phyloP scores from a whole-genome alignment of 2,113 vertebrate genomes.

The Odontesthes bonariensis region DNA sequence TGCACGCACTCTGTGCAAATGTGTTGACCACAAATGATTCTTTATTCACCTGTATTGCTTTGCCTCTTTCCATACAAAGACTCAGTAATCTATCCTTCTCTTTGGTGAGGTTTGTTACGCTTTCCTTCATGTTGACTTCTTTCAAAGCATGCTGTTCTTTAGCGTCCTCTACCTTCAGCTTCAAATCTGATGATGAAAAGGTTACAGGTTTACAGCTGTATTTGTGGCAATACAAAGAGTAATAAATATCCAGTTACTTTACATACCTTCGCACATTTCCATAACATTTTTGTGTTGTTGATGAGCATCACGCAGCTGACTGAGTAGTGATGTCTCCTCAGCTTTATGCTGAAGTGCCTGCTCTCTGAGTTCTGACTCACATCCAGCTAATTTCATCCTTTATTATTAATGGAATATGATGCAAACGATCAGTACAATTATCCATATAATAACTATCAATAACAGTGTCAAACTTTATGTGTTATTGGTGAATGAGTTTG shows the following conservation, averaged over 20 bases:
- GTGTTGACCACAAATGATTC: background rate
- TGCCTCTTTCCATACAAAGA: conserved; percentile 71
- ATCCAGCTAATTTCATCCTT: conserved; percentile 72
- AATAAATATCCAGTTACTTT: background rate
- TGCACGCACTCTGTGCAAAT: background rate
- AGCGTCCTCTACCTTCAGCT: conserved; percentile 64
- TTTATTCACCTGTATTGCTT: conserved; percentile 73
- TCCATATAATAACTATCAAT: background rate
- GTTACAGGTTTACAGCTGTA: background rate
- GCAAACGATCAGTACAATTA: background rate
- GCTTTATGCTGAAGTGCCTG: conserved; percentile 64
- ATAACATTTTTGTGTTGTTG: conserved; percentile 65
- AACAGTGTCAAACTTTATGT: no score
- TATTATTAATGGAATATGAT: conserved; percentile 1
- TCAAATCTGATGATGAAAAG: conserved; percentile 64
- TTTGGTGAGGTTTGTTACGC: conserved; percentile 57
- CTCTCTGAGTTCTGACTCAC: conserved; percentile 66
- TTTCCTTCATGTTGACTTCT: conserved; percentile 56
- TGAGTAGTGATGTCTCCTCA: conserved; percentile 56
- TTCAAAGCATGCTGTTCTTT: conserved; percentile 55
- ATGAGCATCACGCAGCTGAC: conserved; percentile 64
- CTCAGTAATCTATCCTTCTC: conserved; percentile 73
- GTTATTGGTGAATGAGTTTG: background rate
- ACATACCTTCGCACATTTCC: conserved; percentile 70
- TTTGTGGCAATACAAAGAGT: background rate